Base-by-base conservation (phyloP, 2,797 vertebrate genomes). In the Channa striata region DNA sequence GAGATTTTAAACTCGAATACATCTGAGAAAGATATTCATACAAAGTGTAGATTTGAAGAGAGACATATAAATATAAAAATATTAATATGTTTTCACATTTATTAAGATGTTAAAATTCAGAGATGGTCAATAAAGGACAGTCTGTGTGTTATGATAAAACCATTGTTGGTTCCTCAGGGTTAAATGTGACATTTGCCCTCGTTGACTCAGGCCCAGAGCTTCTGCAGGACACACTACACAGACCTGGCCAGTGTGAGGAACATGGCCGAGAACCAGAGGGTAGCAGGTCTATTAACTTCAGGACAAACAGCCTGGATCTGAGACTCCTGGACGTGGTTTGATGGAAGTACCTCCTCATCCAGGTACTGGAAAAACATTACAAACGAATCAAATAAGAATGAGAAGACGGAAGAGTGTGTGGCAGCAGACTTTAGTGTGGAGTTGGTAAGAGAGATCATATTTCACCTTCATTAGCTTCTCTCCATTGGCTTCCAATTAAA, bases 201-300 rank as follows among this genome's bases (percentile, higher is more conserved):
- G 40, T 40, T 4, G 84, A 16, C 21, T 8, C 46, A 52, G 1
- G 87, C 83, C 20, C 83, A 82, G 74, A 68, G 21, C 30, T n/a
- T 58, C 80, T 86, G 85, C 74, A 83, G 78, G 33, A 4, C 30
- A 10, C 0, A 73, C 9, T 6, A 77, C 78, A 87, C 61, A 1
- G 86, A 88, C 77, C 66, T 91, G 78, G 75, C 77, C 74, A 85
- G 68, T 23, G 54, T 86, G 12, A 82, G 53, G 14, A 67, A 34
- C 30, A 6, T 5, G 33, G 1, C 4, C 5, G 79, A 84, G 39
- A 74, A 67, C 42, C 1, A 50, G n/a, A 3, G n/a, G 57, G 16
- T 85, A 4, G 9, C 1, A 0, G 0, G 4, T 1, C 6, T 62
- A 40, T 2, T 56, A 11, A 5, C 63, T 1, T 0, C 0, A 9